Evolutionary conservation across 1,140 invertebrate species (phyloP), one percentile per base, ranked within the genome.

Genomic region (Platyura marginata): DNA sequence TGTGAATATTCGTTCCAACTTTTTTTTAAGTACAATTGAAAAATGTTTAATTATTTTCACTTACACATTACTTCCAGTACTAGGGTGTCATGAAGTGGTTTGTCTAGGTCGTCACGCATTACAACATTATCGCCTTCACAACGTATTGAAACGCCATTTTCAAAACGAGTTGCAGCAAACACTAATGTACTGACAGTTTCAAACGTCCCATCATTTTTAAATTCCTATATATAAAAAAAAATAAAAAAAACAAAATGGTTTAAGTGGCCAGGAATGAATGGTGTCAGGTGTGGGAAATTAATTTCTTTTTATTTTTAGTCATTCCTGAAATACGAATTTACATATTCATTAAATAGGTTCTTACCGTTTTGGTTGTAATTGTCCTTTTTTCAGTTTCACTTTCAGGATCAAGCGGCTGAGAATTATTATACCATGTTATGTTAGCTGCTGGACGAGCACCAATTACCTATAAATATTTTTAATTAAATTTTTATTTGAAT

Each of bases 101-200:
- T 74, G 47, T 82, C 76, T 10, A 74, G 69, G 44, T 76, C 73
- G 5, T 74, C 67, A 44, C 69, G 63, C 55, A 79, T 80, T 13
- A 92, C 84, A 36, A 74, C 66, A 62, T 93, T 93, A 48, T 78
- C 71, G 0, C 79, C 82, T 54, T 79, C 73, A 55, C 88, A 93
- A 32, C 74, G 71, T 47, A 92, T 79, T 36, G 70, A 72, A 46
- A 74, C 66, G 21, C 77, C 77, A 58, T 93, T 86, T 58, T 90
- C 86, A 54, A 74, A 84, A 21, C 83, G 71, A 2, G 76, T 75
- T 2, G 85, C 83, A 36, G 73, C 74, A 59, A 91, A 88, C 6
- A 72, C 72, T 25, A 89, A 59, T 48, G 74, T 71, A 45, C 82
- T 86, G 55, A 69, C 70, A 1, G 83, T 89, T 45, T 78, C 74